Evolutionary conservation across 2,888 invertebrate genomes (phyloP).

Genomic region (Sesia apiformis): DNA sequence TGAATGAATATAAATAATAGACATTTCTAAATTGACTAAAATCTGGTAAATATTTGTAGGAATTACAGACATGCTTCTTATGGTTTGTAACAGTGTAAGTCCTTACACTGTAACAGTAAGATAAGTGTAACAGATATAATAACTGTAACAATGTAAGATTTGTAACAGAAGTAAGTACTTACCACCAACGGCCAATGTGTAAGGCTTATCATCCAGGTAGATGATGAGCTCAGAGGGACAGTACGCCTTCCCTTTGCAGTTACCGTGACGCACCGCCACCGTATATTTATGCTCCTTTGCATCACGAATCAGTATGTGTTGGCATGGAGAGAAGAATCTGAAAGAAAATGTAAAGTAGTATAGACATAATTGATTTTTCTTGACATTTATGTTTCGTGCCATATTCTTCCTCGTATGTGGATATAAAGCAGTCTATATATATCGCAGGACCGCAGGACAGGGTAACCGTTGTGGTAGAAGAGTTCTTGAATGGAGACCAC

Average conservation of each 20-base stretch:
- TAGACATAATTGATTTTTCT: too few relatives aligned
- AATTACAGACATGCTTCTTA: too few relatives aligned
- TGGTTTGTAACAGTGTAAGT: too few relatives aligned
- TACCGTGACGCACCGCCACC: conserved; percentile 75
- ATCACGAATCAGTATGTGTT: conserved; percentile 83
- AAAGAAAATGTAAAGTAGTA: conserved; percentile 19
- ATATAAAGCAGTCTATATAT: neutral
- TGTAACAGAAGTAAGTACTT: conserved; percentile 3
- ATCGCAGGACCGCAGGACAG: neutral
- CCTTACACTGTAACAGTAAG: too few relatives aligned
- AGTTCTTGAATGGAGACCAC: too few relatives aligned
- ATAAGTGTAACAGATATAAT: too few relatives aligned
- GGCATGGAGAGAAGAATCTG: conserved; percentile 85
- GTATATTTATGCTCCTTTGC: conserved; percentile 80
- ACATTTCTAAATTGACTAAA: too few relatives aligned
- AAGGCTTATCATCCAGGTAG: conserved; percentile 82
- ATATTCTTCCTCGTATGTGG: neutral
- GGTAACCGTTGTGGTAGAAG: neutral
- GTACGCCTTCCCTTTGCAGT: conserved; percentile 25
- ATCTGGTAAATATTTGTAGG: too few relatives aligned
- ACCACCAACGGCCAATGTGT: conserved; percentile 62
- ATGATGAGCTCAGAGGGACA: conserved; percentile 71
- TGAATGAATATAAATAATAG: too few relatives aligned
- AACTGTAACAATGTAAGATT: too few relatives aligned
- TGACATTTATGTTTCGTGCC: neutral